phyloP scores from a whole-genome alignment of 2,888 invertebrate species.

The Sminthurides aquaticus region DNA sequence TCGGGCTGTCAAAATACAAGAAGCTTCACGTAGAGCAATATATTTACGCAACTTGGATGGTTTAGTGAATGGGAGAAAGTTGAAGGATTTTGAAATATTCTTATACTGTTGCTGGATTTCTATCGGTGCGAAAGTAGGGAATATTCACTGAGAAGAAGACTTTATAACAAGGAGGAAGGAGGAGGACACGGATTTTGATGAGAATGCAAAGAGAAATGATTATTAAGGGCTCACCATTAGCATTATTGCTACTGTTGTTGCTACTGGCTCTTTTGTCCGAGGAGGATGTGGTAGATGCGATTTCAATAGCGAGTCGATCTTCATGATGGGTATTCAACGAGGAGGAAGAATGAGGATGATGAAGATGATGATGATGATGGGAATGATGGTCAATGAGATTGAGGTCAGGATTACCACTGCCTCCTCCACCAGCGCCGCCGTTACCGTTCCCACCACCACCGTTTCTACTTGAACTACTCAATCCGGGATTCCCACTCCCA shows the following conservation, averaged over 20 bases:
- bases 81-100: background rate
- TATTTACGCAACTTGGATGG: background rate
- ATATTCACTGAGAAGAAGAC: too few relatives aligned
- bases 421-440: slow-evolving; percentile 12
- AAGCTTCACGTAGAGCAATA: too few relatives aligned
- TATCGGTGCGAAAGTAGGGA: too few relatives aligned
- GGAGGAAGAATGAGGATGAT: slow-evolving; percentile 26
- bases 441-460: slow-evolving; percentile 17
- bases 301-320: slow-evolving; percentile 30
- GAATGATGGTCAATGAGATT: slow-evolving; percentile 19
- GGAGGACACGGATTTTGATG: too few relatives aligned
- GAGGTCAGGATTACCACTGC: slow-evolving; percentile 22
- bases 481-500: slow-evolving; percentile 2
- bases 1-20: background rate
- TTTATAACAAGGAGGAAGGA: too few relatives aligned
- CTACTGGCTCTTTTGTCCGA: slow-evolving; percentile 28
- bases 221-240: slow-evolving; percentile 18
- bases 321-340: slow-evolving; percentile 20
- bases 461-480: slow-evolving; percentile 14
- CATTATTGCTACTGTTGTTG: slow-evolving; percentile 19
- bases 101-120: too few relatives aligned
- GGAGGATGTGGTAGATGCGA: slow-evolving; percentile 31
- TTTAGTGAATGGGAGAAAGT: background rate
- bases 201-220: too few relatives aligned
- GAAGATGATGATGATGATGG: slow-evolving; percentile 27